phyloP scores from a whole-genome alignment of 2,113 vertebrate genomes.

The Cyphomyrus plagiostoma region DNA sequence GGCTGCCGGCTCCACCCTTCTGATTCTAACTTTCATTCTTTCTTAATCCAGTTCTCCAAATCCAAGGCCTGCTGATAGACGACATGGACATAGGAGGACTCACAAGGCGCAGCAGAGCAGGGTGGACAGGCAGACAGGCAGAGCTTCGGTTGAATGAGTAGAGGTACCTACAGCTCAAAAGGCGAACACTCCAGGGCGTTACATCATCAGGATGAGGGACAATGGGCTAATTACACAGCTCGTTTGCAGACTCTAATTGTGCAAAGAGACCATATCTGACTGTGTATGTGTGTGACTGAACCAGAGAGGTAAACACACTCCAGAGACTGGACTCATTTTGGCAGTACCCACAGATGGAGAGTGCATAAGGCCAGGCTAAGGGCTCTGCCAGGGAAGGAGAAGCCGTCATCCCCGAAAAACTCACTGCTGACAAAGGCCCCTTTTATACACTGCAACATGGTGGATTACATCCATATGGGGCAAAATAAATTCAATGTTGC shows the following conservation, averaged over 20 bases:
- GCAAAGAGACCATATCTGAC: neutral
- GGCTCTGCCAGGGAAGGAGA: neutral
- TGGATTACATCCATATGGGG: neutral
- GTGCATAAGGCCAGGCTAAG: neutral
- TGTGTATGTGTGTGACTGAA: neutral
- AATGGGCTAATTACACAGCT: conserved; percentile 6
- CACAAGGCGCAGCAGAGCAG: neutral
- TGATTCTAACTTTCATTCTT: neutral
- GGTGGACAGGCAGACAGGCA: neutral
- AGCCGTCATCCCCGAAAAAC: neutral
- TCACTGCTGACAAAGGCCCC: conserved; percentile 13
- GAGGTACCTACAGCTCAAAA: neutral
- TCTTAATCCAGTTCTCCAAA: neutral
- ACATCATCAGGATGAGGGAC: neutral
- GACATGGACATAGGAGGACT: neutral
- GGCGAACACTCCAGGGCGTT: neutral
- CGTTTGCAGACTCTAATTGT: neutral
- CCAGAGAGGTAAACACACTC: neutral
- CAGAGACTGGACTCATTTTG: neutral
- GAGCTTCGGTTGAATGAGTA: neutral
- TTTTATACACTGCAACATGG: neutral
- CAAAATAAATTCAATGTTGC: neutral
- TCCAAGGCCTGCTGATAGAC: neutral
- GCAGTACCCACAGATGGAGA: neutral
- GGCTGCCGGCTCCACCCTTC: neutral